phyloP scores from a whole-genome alignment of 1,140 invertebrate species.

The Carposina sasakii region DNA sequence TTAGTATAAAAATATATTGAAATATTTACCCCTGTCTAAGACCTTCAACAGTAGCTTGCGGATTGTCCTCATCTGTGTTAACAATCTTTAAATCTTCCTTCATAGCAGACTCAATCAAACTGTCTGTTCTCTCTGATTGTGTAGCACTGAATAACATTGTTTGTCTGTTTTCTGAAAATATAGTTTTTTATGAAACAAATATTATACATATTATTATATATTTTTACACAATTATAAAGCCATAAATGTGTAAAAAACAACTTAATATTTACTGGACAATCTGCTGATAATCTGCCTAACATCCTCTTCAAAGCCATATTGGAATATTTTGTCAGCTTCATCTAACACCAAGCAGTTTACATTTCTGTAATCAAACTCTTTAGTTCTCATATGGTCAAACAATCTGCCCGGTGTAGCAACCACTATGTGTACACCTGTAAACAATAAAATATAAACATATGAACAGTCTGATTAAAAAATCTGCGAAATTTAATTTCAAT shows the following conservation, averaged over 20 bases:
- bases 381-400: slow-evolving; percentile 87
- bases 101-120: slow-evolving; percentile 81
- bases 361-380: slow-evolving; percentile 84
- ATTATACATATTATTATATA: too few species aligned
- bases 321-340: slow-evolving; percentile 89
- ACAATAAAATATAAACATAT: too few species aligned
- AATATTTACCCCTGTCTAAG: slow-evolving; percentile 77
- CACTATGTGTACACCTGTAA: slow-evolving; percentile 80
- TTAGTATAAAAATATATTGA: slow-evolving; percentile 45
- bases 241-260: slow-evolving; percentile 1
- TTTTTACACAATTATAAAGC: too few species aligned
- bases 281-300: slow-evolving; percentile 86
- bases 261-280: slow-evolving; percentile 78
- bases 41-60: slow-evolving; percentile 83
- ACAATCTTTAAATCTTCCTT: slow-evolving; percentile 84
- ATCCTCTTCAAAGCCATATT: slow-evolving; percentile 91
- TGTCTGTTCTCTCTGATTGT: slow-evolving; percentile 83
- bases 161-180: slow-evolving; percentile 75
- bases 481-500: too few species aligned
- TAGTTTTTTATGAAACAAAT: too few species aligned
- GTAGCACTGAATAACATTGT: slow-evolving; percentile 92
- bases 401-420: slow-evolving; percentile 88
- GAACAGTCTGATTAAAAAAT: too few species aligned
- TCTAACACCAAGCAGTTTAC: slow-evolving; percentile 87
- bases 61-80: slow-evolving; percentile 79